Percentiles rank a stretch among this genome's conserved stretches.
Evolutionary conservation across 2,113 vertebrate genomes (phyloP).

Genomic region (Bubalus kerabau): DNA sequence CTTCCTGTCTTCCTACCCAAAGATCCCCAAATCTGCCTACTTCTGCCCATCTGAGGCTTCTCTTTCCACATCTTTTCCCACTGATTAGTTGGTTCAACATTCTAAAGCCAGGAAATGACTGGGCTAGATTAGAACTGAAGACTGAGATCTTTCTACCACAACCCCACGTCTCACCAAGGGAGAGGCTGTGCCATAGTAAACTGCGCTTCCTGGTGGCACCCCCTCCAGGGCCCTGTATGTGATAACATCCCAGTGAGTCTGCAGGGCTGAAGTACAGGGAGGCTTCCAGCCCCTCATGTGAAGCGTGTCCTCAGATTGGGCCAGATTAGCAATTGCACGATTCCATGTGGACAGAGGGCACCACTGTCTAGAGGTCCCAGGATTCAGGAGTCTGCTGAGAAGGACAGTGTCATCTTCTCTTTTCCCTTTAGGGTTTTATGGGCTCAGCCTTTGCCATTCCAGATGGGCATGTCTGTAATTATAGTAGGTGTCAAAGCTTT

Average conservation of each 20-base stretch:
- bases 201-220: not conserved
- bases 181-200: not conserved
- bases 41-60: not conserved
- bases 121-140: not conserved
- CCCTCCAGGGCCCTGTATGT: not conserved
- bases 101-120: not conserved
- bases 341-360: not conserved
- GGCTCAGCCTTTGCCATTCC: not conserved
- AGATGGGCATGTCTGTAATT: not conserved
- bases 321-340: not conserved
- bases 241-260: not conserved
- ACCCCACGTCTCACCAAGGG: not conserved
- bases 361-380: not conserved
- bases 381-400: not conserved
- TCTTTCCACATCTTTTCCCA: not conserved
- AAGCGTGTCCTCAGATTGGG: not conserved
- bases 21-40: not conserved
- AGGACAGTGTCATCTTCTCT: not conserved
- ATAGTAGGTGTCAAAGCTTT: not conserved
- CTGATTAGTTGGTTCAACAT: not conserved
- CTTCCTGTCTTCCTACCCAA: not conserved
- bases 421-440: not conserved
- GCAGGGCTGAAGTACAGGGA: not conserved
- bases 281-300: not conserved
- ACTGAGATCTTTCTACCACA: not conserved